These are phyloP conservation scores for Minunthozetes semirufus DNA, from an alignment of 2,888 invertebrate species.

Conservation along the genomic window DNA sequence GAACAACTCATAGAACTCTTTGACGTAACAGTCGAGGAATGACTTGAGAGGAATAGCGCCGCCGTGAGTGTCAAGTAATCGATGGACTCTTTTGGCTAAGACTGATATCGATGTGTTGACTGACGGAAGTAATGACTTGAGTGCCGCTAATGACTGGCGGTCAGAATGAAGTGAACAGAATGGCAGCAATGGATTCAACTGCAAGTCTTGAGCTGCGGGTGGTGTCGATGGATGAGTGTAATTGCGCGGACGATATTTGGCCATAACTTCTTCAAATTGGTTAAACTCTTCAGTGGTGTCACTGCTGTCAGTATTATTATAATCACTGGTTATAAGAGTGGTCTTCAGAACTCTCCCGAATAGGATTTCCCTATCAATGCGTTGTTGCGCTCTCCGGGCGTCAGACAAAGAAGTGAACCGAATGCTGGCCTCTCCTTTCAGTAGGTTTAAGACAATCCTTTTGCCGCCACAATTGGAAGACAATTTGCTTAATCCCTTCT, in stretches of 20 bases:
- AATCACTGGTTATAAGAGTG: background rate
- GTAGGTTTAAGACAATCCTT: constrained; percentile 55
- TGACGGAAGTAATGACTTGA: constrained; percentile 58
- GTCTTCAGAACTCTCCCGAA: constrained; percentile 63
- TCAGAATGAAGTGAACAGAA: background rate
- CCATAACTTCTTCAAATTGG: background rate
- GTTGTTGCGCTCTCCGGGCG: constrained; percentile 64
- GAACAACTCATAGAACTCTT: constrained; percentile 27
- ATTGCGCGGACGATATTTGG: background rate
- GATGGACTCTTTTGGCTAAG: constrained; percentile 60
- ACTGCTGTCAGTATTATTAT: background rate
- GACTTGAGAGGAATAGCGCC: constrained; percentile 71
- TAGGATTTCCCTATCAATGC: constrained; percentile 76
- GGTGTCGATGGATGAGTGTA: background rate
- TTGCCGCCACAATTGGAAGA: constrained; percentile 75
- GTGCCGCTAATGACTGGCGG: background rate
- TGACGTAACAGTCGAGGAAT: constrained; percentile 51
- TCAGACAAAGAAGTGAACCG: constrained; percentile 16
- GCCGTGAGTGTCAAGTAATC: constrained; percentile 64
- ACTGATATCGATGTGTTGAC: constrained; percentile 56
- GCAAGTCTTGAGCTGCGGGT: too few relatives aligned
- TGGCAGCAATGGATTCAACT: background rate
- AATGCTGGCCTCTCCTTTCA: constrained; percentile 9
- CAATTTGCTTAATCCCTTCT: constrained; percentile 60
- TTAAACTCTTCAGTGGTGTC: background rate